A percentile compares a stretch with the other conserved stretches of the same genome.
These are phyloP conservation scores for Drosophila flavopinicola DNA, from an alignment of 2,888 invertebrate species.

Conservation along the genomic window DNA sequence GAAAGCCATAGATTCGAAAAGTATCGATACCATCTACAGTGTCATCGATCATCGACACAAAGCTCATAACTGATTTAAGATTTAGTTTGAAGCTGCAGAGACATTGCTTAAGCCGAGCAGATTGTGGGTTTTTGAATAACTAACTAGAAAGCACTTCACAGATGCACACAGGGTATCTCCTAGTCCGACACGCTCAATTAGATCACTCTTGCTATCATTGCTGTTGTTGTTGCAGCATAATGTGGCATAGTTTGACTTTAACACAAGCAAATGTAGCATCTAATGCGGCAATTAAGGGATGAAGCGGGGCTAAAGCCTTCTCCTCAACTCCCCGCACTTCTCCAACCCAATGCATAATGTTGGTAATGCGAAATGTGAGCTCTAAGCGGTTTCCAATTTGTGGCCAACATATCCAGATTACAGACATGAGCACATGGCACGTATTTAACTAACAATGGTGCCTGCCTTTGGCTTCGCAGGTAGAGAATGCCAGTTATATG, in stretches of 20 bases:
- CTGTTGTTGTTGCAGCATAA: constrained; percentile 27
- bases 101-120: too few relatives aligned
- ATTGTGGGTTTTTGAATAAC: too few relatives aligned
- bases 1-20: too few relatives aligned
- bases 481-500: neutral
- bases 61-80: too few relatives aligned
- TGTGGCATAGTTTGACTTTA: constrained; percentile 53
- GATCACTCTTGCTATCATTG: neutral
- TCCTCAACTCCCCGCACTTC: neutral
- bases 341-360: constrained; percentile 5
- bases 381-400: constrained; percentile 50
- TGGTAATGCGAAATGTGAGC: constrained; percentile 40
- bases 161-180: neutral
- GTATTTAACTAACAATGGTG: constrained; percentile 13
- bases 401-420: constrained; percentile 25
- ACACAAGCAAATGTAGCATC: constrained; percentile 51
- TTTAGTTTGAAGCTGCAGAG: too few relatives aligned
- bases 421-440: constrained; percentile 1
- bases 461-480: neutral
- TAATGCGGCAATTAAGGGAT: constrained; percentile 65
- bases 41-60: too few relatives aligned
- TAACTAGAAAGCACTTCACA: too few relatives aligned
- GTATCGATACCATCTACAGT: too few relatives aligned
- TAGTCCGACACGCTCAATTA: neutral
- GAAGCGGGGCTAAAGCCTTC: constrained; percentile 13